Evolutionary conservation across 2,888 invertebrate species (phyloP), one percentile per base, ranked within the genome.

Genomic region (Volucella zonaria): DNA sequence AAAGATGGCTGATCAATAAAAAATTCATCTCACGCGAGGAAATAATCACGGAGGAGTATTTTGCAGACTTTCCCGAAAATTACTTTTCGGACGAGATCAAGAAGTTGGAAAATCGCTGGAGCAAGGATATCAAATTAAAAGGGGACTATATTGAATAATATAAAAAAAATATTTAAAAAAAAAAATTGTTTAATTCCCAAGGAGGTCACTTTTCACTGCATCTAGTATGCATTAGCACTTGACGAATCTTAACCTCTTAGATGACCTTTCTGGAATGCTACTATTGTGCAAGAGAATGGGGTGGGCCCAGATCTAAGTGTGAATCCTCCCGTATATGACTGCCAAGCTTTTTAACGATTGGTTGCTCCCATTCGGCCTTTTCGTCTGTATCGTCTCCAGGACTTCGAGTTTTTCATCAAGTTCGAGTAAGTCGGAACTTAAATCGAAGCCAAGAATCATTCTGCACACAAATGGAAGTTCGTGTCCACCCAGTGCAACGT

Each of bases 271-370:
- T 8, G 10, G 10, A 10, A 80, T 67, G 23, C n/a, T 80, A 40
- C 80, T 74, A 45, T 61, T 40, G 73, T 43, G 51, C 14, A 79
- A 73, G 42, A 49, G 45, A 47, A 18, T 56, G n/a, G 66, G 73
- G 12, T 73, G 79, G 66, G 40, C 61, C 12, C 56, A 66, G 45
- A 40, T 43, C 14, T 42, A 43, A 10, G 23, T 31, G 8, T 23
- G 15, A 6, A 43, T 80, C 1, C n/a, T n/a, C n/a, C 47, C 73
- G 43, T 74, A 56, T 42, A 23, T 54, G 4, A 47, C 38, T 8
- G 12, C 62, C 14, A 52, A 62, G 11, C 15, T 51, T 40, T 64
- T 74, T 42, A 52, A 52, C 8, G 49, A 43, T n/a, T 62, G 62
- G 73, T 14, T 62, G 43, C 43, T 23, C 11, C 42, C 14, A 8